These are phyloP conservation scores for Spermophilus dauricus DNA, from an alignment of 2,113 vertebrate genomes.

Conservation along the genomic window DNA sequence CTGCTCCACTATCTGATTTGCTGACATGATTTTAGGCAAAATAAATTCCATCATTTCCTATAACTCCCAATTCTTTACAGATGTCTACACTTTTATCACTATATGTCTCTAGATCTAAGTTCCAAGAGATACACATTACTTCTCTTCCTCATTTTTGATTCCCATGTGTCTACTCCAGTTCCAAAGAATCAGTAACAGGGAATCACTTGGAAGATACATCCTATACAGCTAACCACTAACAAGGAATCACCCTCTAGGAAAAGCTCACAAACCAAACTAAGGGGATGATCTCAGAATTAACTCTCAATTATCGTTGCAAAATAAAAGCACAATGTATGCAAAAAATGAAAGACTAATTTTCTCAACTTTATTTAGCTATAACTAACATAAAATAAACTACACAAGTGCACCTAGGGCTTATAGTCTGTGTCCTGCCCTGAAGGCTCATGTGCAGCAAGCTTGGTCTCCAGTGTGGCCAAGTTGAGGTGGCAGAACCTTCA, in stretches of 20 bases:
- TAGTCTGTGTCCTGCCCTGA: not conserved
- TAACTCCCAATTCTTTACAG: not conserved
- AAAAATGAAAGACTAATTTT: not conserved
- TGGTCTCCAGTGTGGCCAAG: not conserved
- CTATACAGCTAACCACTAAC: not conserved
- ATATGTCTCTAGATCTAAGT: not conserved
- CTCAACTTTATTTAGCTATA: not conserved
- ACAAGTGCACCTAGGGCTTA: not conserved
- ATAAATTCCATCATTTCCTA: not conserved
- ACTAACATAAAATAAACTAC: not conserved
- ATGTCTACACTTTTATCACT: not conserved
- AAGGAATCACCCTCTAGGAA: not conserved
- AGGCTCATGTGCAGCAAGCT: not conserved
- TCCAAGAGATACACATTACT: not conserved
- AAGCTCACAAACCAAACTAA: not conserved
- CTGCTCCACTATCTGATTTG: not conserved
- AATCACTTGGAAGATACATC: not conserved
- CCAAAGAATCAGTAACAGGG: not conserved
- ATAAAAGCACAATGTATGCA: not conserved
- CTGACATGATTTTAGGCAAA: not conserved
- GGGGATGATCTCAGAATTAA: not conserved
- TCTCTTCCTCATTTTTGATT: not conserved
- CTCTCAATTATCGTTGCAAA: not conserved
- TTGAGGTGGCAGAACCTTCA: no score
- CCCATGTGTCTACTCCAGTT: not conserved